Conservation (phyloP, 2,888 invertebrate genomes). For the Drosophila siamana region DNA sequence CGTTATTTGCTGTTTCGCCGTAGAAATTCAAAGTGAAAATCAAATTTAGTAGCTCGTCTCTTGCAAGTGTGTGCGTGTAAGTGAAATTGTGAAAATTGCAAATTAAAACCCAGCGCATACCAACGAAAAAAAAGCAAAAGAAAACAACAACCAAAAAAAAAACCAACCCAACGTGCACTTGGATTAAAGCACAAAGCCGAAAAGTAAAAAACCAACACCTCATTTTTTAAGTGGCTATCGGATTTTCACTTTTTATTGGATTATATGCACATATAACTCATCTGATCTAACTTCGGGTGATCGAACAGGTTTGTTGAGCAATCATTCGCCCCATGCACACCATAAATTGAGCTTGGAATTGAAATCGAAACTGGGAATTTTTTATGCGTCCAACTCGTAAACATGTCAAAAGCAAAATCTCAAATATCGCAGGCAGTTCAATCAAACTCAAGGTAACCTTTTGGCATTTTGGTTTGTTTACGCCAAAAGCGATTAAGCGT, state of each 20-base stretch:
- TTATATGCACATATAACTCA: constrained; percentile 58
- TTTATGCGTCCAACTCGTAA: constrained; percentile 46
- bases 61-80: constrained; percentile 19
- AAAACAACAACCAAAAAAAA: neutral
- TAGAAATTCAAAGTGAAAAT: constrained; percentile 74
- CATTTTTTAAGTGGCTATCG: constrained; percentile 9
- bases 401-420: constrained; percentile 16
- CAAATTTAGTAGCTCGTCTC: constrained; percentile 48
- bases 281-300: constrained; percentile 38
- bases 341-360: constrained; percentile 24
- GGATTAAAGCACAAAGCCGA: constrained; percentile 71
- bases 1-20: constrained; percentile 28
- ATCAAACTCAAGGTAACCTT: constrained; percentile 63
- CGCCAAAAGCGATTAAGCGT: neutral
- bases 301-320: constrained; percentile 74
- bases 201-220: constrained; percentile 14
- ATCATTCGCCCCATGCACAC: constrained; percentile 8
- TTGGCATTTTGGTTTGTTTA: constrained; percentile 50
- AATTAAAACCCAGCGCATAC: constrained; percentile 52
- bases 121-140: constrained; percentile 9
- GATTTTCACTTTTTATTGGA: constrained; percentile 78
- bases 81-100: constrained; percentile 77
- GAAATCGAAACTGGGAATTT: constrained; percentile 49
- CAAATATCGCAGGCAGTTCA: constrained; percentile 14
- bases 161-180: constrained; percentile 61